Evolutionary conservation across 1,140 invertebrate genomes (phyloP), one percentile per base, ranked within the genome.

Genomic region (Geopemphigus sp.): DNA sequence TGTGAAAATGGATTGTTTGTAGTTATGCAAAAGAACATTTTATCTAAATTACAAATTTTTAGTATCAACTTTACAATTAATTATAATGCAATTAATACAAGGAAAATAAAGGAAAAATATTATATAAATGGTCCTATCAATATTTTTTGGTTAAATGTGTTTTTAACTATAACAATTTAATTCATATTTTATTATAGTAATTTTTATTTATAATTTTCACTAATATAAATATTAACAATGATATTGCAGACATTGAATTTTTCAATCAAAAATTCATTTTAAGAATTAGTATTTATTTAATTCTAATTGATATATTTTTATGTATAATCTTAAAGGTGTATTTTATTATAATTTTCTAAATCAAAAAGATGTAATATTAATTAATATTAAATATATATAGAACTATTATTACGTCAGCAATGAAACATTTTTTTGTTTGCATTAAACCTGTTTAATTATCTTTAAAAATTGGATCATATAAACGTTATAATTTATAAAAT

Each of bases 391-490:
- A 24, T 50, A 39, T 15, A 26, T 24, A 19, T 24, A 50, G 6
- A 50, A 50, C 66, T 68, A 68, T 68, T 68, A 68, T 47, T 66
- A 66, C 24, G 22, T 68, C 50, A 45, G 66, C 66, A 68, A 50
- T 50, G 66, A 24, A 45, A 2, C 66, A 26, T 24, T 26, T 45
- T 50, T 68, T 68, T 68, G 66, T 68, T 68, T 68, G 50, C 22
- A 68, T 68, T 22, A 68, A 68, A 68, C 14, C 22, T 26, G 50
- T 68, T 68, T 50, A 50, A 68, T 68, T 68, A 50, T 68, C 22
- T 50, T 68, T 26, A 68, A 6, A 22, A 68, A 68, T 68, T 68
- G n/a, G 45, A 68, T 47, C 66, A 68, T 22, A 68, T 68, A 68
- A 68, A 68, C 66, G 5, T 22, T 50, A 17, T 1, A 68, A 50